Base-by-base conservation (phyloP, 2,113 vertebrate species). In the Anseranas semipalmata region DNA sequence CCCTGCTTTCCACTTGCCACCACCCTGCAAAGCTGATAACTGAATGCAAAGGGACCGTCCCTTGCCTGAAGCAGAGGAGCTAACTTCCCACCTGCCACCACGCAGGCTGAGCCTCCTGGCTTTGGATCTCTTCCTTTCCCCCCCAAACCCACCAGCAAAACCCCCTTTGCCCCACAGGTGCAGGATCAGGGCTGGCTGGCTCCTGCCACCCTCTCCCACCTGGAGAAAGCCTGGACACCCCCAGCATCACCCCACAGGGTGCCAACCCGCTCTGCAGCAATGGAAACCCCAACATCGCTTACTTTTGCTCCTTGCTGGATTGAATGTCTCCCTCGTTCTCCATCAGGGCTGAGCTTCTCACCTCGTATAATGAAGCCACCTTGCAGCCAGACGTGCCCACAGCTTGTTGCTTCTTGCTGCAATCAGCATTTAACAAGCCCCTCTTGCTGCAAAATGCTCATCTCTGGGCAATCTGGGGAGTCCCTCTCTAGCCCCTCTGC, bases 171-270 rank as follows among this genome's bases (percentile, higher is more conserved):
- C 39, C 22, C 35, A 8, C 19, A 10, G 15, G 25, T 33, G 53
- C 37, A 68, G 48, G 28, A 82, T 53, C 60, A 85, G 46, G 55
- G 13, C 88, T 35, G 5, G 32, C 43, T 89, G 55, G 41, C 30
- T 91, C 52, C 60, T 67, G 18, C 41, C 41, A 41, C 41, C 41
- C 41, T 41, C 12, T 41, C 41, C 20, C 37, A 13, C 46, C 60
- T 25, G n/a, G 78, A 50, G 85, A 71, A 85, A 82, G 56, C 37
- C 7, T 25, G n/a, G 39, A 35, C 12, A 12, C 7, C 22, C 28
- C 33, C n/a, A 82, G 32, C 41, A 28, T n/a, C 2, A 2, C 60
- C 2, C 2, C 55, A 24, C 0, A 41, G 1, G 56, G 50, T 60
- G n/a, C 45, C 65, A 52, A 1, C 2, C 0, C 9, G 55, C 50